Evolutionary conservation across 2,113 vertebrate species (phyloP).

Genomic region (Tonatia bakeri): DNA sequence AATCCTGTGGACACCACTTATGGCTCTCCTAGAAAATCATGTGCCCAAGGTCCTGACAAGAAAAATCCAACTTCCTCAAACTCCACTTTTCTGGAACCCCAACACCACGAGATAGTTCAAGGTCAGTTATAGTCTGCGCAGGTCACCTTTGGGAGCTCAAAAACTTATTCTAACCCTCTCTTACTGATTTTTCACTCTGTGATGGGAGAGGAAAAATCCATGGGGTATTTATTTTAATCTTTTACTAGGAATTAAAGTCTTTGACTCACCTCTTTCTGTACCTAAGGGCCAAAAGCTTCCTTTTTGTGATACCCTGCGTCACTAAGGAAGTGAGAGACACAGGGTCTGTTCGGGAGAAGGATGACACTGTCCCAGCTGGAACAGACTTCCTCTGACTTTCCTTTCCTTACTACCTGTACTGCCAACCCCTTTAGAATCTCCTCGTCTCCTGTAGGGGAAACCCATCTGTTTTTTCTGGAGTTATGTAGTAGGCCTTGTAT

Average conservation of each 20-base stretch:
- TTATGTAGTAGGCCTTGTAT: background rate
- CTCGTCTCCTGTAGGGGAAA: background rate
- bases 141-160: background rate
- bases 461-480: background rate
- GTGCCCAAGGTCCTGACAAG: background rate
- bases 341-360: background rate
- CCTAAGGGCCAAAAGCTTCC: background rate
- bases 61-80: background rate
- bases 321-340: background rate
- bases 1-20: background rate
- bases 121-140: background rate
- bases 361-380: background rate
- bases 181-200: background rate
- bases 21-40: background rate
- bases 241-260: conserved; percentile 8
- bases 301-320: background rate
- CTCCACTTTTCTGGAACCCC: background rate
- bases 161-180: background rate
- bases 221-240: background rate
- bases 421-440: background rate
- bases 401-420: background rate
- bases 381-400: background rate
- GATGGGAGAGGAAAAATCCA: background rate
- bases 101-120: background rate
- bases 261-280: background rate